These are phyloP conservation scores for Mystacides longicornis DNA, from an alignment of 2,888 invertebrate genomes.

Conservation along the genomic window DNA sequence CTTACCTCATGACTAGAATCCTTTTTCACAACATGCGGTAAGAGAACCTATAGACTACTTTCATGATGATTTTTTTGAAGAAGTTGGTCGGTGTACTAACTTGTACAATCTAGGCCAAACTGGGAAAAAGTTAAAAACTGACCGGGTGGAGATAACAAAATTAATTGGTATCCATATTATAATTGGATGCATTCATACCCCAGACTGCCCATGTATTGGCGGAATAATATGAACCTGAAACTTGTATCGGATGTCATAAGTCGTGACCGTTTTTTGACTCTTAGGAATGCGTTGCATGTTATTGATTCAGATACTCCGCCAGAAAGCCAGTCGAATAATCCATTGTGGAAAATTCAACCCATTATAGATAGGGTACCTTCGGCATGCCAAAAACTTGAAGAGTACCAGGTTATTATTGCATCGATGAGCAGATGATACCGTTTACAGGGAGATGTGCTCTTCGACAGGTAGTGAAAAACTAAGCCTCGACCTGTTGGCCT, in stretches of 20 bases:
- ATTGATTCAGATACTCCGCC: neutral
- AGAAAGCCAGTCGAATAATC: neutral
- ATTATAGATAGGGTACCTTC: neutral
- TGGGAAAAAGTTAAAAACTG: neutral
- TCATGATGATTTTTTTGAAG: neutral
- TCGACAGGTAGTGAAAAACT: slow-evolving; percentile 6
- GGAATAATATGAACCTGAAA: neutral
- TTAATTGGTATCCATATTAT: slow-evolving; percentile 1
- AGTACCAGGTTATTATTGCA: neutral
- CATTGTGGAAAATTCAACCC: neutral
- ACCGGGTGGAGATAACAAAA: neutral
- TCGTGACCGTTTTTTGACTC: neutral
- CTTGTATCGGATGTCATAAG: neutral
- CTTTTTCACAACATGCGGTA: neutral
- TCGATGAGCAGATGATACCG: slow-evolving; percentile 6
- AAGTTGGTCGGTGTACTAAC: neutral
- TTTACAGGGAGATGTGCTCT: slow-evolving; percentile 6
- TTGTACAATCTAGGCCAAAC: neutral
- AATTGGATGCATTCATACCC: neutral
- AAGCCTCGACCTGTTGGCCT: slow-evolving; percentile 1
- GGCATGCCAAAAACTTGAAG: neutral
- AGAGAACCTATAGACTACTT: neutral
- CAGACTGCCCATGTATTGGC: slow-evolving; percentile 1
- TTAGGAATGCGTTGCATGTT: neutral
- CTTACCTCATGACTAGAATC: neutral